phyloP scores from a whole-genome alignment of 2,797 vertebrate genomes.

The Sebastes iracundus region DNA sequence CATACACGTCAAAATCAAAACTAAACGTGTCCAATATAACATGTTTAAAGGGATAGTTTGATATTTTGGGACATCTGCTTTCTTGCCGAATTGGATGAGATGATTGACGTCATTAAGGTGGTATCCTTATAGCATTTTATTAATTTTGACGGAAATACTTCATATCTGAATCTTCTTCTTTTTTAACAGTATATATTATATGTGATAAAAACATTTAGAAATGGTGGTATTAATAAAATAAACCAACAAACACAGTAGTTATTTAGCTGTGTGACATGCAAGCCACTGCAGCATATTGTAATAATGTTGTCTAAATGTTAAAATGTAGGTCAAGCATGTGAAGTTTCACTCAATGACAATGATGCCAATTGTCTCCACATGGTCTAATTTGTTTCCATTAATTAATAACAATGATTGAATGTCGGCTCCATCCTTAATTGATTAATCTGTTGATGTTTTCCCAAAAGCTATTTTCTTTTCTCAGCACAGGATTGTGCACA shows the following conservation, averaged over 20 bases:
- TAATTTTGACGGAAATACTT: no score
- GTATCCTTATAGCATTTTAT: no score
- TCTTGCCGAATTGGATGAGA: neutral
- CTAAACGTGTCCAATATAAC: neutral
- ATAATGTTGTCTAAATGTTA: neutral
- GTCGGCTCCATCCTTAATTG: neutral
- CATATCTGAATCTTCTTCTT: no score
- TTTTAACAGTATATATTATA: no score
- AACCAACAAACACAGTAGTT: neutral
- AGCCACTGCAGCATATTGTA: neutral
- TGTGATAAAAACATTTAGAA: no score
- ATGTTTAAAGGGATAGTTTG: neutral
- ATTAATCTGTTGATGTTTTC: neutral
- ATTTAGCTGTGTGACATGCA: neutral
- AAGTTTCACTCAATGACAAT: neutral
- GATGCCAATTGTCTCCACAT: neutral
- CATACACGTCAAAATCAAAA: neutral
- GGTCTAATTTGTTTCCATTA: neutral
- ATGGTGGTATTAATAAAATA: neutral
- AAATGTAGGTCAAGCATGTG: neutral
- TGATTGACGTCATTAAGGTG: no score
- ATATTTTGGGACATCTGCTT: neutral
- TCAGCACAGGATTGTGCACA: neutral
- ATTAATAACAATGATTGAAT: neutral
- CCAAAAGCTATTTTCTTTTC: neutral